Percentiles rank a stretch among this genome's conserved stretches.
Evolutionary conservation across 2,113 vertebrate species (phyloP).

Genomic region (Leuciscus idus): DNA sequence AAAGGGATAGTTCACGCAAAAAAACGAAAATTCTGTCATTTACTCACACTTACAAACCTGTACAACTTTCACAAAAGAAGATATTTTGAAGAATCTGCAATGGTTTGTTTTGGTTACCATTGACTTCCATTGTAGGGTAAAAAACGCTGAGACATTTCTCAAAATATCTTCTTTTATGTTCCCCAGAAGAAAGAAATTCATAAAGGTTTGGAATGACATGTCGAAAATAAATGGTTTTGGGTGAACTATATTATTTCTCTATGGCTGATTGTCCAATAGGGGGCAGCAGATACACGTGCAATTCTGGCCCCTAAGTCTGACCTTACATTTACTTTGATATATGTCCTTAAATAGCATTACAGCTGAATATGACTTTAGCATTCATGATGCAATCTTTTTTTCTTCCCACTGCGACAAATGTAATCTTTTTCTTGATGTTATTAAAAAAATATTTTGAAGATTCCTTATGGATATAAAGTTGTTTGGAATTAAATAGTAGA

Average conservation of each 20-base stretch:
- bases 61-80: too few relatives aligned
- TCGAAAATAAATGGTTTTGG: neutral
- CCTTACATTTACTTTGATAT: neutral
- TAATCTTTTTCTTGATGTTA: neutral
- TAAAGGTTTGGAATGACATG: neutral
- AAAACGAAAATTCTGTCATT: too few relatives aligned
- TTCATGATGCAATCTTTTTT: neutral
- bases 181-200: neutral
- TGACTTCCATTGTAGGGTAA: too few relatives aligned
- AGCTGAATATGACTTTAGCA: neutral
- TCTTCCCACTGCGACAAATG: neutral
- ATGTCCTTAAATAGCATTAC: neutral
- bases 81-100: too few relatives aligned
- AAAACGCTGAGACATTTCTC: too few relatives aligned
- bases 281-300: conserved; percentile 33
- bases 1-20: neutral
- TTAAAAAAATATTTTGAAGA: neutral
- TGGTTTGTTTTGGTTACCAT: too few relatives aligned
- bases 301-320: neutral
- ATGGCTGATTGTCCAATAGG: conserved; percentile 35
- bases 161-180: neutral
- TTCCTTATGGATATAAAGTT: neutral
- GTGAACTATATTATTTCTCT: too few relatives aligned
- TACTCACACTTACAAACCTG: neutral
- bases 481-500: neutral